Evolutionary conservation across 2,888 invertebrate species (phyloP).

Genomic region (Spatulosminthurus flaviceps): DNA sequence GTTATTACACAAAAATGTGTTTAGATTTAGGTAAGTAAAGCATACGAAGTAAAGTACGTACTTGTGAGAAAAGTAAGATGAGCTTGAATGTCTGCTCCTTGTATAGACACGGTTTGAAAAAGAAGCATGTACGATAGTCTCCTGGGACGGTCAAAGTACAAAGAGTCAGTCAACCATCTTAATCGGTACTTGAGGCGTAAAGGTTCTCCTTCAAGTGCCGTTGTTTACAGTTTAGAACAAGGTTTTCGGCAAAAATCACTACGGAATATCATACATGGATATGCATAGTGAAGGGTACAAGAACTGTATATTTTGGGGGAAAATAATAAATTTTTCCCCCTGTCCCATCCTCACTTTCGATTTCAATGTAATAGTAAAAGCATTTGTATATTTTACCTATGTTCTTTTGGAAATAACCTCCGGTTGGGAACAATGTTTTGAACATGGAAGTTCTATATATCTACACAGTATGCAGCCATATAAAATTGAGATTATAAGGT

Average conservation of each 20-base stretch:
- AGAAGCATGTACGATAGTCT: not conserved
- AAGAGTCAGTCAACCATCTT: not conserved
- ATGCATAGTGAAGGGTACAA: not conserved
- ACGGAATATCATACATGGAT: not conserved
- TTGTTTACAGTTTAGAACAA: slow-evolving; percentile 19
- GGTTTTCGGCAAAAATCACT: slow-evolving; percentile 16
- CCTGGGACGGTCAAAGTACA: not conserved
- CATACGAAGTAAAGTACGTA: too few species aligned
- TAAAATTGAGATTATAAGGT: too few species aligned
- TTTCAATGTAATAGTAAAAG: slow-evolving; percentile 1
- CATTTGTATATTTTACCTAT: not conserved
- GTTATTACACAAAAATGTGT: too few species aligned
- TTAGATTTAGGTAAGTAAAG: too few species aligned
- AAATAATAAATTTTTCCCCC: not conserved
- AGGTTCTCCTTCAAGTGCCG: slow-evolving; percentile 12
- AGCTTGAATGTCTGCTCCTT: too few species aligned
- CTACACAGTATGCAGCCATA: too few species aligned
- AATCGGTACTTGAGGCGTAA: not conserved
- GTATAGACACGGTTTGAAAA: too few species aligned
- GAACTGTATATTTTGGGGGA: slow-evolving; percentile 20
- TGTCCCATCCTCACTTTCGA: slow-evolving; percentile 31
- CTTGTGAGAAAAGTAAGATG: too few species aligned
- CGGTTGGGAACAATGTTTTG: too few species aligned
- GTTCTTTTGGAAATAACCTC: not conserved
- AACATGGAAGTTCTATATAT: too few species aligned